These are phyloP conservation scores for Rotaria macrura DNA, from an alignment of 2,888 invertebrate species.

Conservation along the genomic window DNA sequence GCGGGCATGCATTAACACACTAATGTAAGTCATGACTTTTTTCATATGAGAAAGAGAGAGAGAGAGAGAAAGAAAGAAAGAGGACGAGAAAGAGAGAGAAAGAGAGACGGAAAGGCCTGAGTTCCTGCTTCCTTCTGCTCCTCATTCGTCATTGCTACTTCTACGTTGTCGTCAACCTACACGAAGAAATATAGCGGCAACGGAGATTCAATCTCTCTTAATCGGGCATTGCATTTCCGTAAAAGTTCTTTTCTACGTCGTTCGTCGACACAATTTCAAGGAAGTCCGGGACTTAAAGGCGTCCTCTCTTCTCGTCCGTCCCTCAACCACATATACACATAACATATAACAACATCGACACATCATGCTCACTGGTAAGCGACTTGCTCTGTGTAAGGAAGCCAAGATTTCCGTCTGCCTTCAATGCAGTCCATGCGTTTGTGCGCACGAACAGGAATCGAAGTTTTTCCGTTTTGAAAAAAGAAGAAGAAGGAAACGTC, in stretches of 20 bases:
- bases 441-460: not conserved
- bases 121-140: not conserved
- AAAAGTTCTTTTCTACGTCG: constrained; percentile 1
- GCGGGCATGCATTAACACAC: not conserved
- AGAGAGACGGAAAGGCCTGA: constrained; percentile 7
- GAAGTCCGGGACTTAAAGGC: constrained; percentile 9
- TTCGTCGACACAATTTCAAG: not conserved
- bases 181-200: not conserved
- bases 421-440: not conserved
- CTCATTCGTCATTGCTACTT: constrained; percentile 1
- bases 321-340: not conserved
- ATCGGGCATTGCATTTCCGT: constrained; percentile 14
- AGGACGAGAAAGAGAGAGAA: not conserved
- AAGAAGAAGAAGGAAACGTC: not conserved
- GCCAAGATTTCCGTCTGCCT: not conserved
- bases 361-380: constrained; percentile 3
- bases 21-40: not conserved
- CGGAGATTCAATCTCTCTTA: not conserved
- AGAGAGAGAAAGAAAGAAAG: not conserved
- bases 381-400: not conserved
- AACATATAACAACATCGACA: not conserved
- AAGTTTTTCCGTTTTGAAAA: not conserved
- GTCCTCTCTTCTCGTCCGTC: not conserved
- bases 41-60: not conserved
- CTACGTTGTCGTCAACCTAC: not conserved